Evolutionary conservation across 2,113 vertebrate species (phyloP).

Genomic region (Ranitomeya variabilis): DNA sequence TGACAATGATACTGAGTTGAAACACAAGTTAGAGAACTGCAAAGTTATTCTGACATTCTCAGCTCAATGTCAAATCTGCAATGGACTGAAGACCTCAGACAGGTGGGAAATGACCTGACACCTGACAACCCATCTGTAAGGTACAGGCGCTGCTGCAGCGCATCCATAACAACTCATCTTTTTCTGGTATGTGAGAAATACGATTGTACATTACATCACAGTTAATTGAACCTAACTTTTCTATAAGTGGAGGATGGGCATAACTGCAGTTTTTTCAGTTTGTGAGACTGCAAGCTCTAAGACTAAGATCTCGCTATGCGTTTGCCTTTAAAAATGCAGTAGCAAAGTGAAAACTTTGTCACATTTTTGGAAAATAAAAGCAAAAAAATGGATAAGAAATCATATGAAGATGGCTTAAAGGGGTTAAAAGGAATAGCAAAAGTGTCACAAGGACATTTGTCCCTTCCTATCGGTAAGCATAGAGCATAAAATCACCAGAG

Average conservation of each 20-base stretch:
- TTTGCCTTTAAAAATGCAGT: too few species aligned
- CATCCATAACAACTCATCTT: background rate
- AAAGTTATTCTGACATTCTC: background rate
- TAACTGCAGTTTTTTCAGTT: background rate
- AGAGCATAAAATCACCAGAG: too few species aligned
- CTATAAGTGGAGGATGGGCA: background rate
- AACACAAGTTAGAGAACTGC: background rate
- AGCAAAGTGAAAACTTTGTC: too few species aligned
- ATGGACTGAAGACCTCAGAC: background rate
- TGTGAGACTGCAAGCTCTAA: background rate
- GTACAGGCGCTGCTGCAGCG: background rate
- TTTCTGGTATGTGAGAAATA: background rate
- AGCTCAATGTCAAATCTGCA: background rate
- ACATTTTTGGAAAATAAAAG: too few species aligned
- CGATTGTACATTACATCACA: background rate
- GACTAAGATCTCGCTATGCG: too few species aligned
- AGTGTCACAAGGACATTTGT: too few species aligned
- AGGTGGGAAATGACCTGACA: background rate
- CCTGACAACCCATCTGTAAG: background rate
- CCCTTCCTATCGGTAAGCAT: too few species aligned
- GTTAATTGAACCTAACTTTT: background rate
- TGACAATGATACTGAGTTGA: background rate
- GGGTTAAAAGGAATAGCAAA: too few species aligned
- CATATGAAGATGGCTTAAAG: too few species aligned
- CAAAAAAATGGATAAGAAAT: too few species aligned